Base-by-base conservation (phyloP, 2,888 invertebrate genomes). In the Troglohyphantes excavatus region DNA sequence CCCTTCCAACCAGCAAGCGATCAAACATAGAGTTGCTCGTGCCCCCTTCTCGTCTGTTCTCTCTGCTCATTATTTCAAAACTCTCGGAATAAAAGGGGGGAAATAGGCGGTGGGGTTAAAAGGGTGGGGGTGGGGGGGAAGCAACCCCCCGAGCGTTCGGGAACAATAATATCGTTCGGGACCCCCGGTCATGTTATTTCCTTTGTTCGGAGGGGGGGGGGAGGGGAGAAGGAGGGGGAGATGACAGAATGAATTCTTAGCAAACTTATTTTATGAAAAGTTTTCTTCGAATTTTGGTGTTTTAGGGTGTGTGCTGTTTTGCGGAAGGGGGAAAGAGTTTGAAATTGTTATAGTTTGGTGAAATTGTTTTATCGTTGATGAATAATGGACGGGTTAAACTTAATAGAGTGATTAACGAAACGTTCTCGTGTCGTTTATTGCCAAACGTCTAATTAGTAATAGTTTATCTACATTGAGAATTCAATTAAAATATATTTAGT, bases 131-230 rank as follows among this genome's bases (percentile, higher is more conserved):
- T 23, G 43, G n/a, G 85, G 33, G 75, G 11, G 21, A n/a, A 9
- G 43, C 29, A 39, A 23, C 43, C 67, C 46, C 67, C 21, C 61
- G 29, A 39, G 17, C 53, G 23, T 17, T 27, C 43, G 53, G 59
- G 53, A 89, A 89, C 88, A 89, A 89, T 89, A 89, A 89, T 89
- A 89, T 89, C 76, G 79, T 29, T 23, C 65, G 72, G 73, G 87
- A 87, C 87, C 87, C 76, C 78, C 63, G 79, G 79, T 43, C 72
- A 79, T 87, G 79, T 81, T 83, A 83, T 83, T 83, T 83, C 39
- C 83, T 63, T 83, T 65, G 78, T 53, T n/a, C 21, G 67, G 43
- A 27, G 59, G n/a, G 39, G 63, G 63, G 46, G 27, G 75, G n/a
- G n/a, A n/a, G n/a, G n/a, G n/a, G n/a, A n/a, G n/a, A n/a, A n/a